Percentiles rank a stretch among this genome's conserved stretches.
Conservation (phyloP, 2,797 vertebrate species). For the Typhlichthys subterraneus region DNA sequence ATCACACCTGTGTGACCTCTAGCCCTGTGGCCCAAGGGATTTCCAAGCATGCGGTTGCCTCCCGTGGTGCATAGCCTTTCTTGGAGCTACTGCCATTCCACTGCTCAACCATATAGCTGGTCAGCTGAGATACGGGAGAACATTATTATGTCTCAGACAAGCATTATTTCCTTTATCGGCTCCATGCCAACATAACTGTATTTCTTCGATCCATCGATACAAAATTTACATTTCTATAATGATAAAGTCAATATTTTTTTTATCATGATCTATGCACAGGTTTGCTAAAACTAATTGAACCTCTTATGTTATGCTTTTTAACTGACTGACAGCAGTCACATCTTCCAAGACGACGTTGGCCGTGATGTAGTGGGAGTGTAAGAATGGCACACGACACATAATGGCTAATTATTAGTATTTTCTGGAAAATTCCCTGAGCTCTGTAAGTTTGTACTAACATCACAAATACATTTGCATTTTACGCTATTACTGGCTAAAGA, state of each 20-base stretch:
- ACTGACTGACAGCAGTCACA: no score
- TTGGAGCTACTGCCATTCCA: constrained; percentile 14
- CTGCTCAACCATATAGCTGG: background rate
- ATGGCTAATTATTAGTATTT: constrained; percentile 9
- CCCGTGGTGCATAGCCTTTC: constrained; percentile 6
- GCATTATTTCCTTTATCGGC: background rate
- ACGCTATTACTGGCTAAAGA: no score
- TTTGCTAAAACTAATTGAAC: no score
- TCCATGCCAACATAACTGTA: no score
- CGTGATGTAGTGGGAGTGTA: constrained; percentile 15
- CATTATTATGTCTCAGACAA: background rate
- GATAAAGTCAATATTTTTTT: no score
- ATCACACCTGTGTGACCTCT: constrained; percentile 66
- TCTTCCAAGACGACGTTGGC: no score
- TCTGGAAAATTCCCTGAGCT: constrained; percentile 4
- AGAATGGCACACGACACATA: constrained; percentile 11
- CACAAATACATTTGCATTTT: background rate
- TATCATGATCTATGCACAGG: no score
- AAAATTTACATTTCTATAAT: no score
- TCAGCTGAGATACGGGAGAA: background rate
- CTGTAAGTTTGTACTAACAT: background rate
- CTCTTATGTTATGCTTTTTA: no score
- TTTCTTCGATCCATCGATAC: no score
- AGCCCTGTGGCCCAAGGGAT: constrained; percentile 19
- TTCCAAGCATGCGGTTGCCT: constrained; percentile 17